Evolutionary conservation across 2,113 vertebrate genomes (phyloP).

Genomic region (Sinocyclocheilus maitianheensis): DNA sequence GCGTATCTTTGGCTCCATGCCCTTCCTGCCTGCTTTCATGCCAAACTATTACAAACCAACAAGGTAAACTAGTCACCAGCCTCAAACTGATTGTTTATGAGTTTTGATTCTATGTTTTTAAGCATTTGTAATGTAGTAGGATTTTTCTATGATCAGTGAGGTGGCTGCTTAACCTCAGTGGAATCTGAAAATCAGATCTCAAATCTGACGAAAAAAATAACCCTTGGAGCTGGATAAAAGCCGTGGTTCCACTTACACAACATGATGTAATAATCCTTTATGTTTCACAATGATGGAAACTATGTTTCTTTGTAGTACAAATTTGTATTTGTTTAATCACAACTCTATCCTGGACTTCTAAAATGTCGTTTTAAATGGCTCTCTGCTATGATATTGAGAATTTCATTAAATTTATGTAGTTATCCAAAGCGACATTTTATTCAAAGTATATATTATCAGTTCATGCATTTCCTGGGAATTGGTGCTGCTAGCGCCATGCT

Average conservation of each 20-base stretch:
- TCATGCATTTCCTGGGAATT: too few relatives aligned
- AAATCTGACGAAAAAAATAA: not conserved
- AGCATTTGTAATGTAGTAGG: not conserved
- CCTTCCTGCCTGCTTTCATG: conserved; percentile 91
- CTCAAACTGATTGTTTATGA: not conserved
- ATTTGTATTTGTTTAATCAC: not conserved
- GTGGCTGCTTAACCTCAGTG: not conserved
- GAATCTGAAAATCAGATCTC: not conserved
- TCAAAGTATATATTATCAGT: not conserved
- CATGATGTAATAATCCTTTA: not conserved
- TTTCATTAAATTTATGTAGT: not conserved
- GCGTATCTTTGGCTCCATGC: conserved; percentile 95
- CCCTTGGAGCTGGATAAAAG: not conserved
- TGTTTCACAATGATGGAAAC: not conserved
- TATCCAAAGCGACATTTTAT: not conserved
- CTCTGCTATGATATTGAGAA: not conserved
- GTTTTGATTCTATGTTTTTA: not conserved
- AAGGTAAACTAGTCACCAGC: conserved; percentile 78
- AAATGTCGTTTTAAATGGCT: not conserved
- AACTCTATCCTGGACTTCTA: not conserved
- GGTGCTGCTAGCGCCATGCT: too few relatives aligned
- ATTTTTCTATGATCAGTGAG: not conserved
- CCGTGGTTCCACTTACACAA: not conserved
- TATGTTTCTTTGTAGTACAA: not conserved
- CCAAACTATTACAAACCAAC: conserved; percentile 92